phyloP scores from a whole-genome alignment of 2,113 vertebrate genomes.

The Leuciscus idus region DNA sequence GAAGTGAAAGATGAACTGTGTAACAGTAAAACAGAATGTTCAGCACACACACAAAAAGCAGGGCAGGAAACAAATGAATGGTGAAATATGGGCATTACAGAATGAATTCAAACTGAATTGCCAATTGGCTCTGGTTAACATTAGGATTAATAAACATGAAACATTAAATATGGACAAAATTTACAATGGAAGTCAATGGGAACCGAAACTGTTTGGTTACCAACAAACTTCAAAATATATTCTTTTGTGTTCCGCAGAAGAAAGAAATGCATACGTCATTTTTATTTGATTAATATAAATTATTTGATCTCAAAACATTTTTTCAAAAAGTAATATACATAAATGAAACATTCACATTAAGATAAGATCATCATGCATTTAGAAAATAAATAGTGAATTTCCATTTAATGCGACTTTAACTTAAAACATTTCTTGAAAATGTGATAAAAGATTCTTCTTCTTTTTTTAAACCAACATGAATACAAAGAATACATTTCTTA shows the following conservation, averaged over 20 bases:
- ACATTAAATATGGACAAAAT: background rate
- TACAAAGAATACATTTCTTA: too few species aligned
- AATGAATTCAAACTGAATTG: background rate
- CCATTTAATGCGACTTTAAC: too few species aligned
- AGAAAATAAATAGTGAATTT: background rate
- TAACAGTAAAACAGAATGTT: background rate
- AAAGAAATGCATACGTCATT: background rate
- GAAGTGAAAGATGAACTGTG: conserved; percentile 4
- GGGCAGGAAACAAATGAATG: background rate
- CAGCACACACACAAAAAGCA: background rate
- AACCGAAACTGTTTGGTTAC: background rate
- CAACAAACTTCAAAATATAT: background rate
- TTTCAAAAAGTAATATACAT: too few species aligned
- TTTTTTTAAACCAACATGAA: too few species aligned
- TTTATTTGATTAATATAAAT: too few species aligned
- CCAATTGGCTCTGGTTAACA: background rate
- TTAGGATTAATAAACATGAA: background rate
- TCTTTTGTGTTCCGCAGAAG: background rate
- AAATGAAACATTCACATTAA: background rate
- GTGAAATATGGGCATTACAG: background rate
- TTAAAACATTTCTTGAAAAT: background rate
- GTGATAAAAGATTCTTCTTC: too few species aligned
- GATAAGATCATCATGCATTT: background rate
- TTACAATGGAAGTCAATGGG: background rate
- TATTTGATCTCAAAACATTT: too few species aligned